Evolutionary conservation across 53 echinoderm and acorn worm species (phyloP).

Genomic region (Arbacia lixula): DNA sequence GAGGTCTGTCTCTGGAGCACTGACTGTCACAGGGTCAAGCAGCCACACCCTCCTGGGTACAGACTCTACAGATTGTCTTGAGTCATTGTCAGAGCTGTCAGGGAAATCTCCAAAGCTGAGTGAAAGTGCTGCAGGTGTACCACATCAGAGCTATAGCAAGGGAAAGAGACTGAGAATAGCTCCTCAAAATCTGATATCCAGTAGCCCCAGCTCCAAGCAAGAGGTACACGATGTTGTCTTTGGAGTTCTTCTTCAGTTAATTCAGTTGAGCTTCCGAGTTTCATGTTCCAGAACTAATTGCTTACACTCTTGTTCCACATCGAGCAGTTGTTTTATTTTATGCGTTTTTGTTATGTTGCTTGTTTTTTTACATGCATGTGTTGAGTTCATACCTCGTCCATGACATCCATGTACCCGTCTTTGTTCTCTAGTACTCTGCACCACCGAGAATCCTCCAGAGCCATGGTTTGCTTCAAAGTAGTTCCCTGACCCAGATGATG

Average conservation of each 20-base stretch:
- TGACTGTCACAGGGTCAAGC: background rate
- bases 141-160: background rate
- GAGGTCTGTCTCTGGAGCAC: constrained; percentile 11
- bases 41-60: too few relatives aligned
- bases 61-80: too few relatives aligned
- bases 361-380: background rate
- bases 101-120: background rate
- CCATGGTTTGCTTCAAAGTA: constrained; percentile 23
- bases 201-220: too few relatives aligned
- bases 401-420: too few relatives aligned
- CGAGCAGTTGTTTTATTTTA: too few relatives aligned
- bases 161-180: background rate
- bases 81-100: background rate
- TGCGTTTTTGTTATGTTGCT: too few relatives aligned
- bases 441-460: constrained; percentile 20
- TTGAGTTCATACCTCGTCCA: background rate
- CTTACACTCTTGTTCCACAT: too few relatives aligned
- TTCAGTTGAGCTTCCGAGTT: too few relatives aligned
- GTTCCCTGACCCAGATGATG: constrained; percentile 33
- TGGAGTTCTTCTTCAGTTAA: too few relatives aligned
- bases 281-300: too few relatives aligned
- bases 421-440: constrained; percentile 37
- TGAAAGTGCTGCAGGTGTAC: background rate
- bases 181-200: background rate
- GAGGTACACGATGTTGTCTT: too few relatives aligned